phyloP scores from a whole-genome alignment of 2,888 invertebrate genomes.

The Brachypalpus laphriformis region DNA sequence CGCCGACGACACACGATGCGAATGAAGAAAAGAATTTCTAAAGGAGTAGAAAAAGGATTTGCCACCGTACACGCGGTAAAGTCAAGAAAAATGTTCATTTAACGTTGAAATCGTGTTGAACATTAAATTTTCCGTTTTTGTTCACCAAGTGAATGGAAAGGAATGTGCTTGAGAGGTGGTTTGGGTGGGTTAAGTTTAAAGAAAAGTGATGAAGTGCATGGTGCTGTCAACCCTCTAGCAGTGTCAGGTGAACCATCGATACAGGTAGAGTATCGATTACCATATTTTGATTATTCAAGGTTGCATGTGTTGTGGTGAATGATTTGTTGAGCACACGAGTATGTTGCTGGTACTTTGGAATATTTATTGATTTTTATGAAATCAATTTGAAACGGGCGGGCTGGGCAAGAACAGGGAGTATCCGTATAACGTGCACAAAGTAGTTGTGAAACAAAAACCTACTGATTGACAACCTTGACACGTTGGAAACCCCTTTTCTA shows the following conservation, averaged over 20 bases:
- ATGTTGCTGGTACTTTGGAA: no score
- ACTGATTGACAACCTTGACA: no score
- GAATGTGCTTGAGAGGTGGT: no score
- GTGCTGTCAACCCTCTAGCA: not conserved
- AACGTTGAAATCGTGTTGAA: slow-evolving; percentile 9
- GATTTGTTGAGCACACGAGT: not conserved
- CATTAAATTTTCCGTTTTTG: slow-evolving; percentile 7
- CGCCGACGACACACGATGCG: no score
- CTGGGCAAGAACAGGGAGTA: no score
- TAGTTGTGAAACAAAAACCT: no score
- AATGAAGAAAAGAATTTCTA: not conserved
- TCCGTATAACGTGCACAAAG: no score
- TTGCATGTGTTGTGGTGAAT: not conserved
- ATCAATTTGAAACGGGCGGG: no score
- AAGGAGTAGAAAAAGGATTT: slow-evolving; percentile 5
- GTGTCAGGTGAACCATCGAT: no score
- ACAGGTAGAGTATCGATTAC: not conserved
- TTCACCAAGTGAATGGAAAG: not conserved
- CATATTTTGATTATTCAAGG: not conserved
- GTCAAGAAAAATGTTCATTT: slow-evolving; percentile 5
- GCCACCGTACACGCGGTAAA: not conserved
- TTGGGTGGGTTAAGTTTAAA: no score
- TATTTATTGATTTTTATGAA: not conserved
- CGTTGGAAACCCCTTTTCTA: no score
- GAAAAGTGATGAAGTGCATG: slow-evolving; percentile 4